Evolutionary conservation across 2,888 invertebrate species (phyloP).

Genomic region (Reticulitermes lucifugus): DNA sequence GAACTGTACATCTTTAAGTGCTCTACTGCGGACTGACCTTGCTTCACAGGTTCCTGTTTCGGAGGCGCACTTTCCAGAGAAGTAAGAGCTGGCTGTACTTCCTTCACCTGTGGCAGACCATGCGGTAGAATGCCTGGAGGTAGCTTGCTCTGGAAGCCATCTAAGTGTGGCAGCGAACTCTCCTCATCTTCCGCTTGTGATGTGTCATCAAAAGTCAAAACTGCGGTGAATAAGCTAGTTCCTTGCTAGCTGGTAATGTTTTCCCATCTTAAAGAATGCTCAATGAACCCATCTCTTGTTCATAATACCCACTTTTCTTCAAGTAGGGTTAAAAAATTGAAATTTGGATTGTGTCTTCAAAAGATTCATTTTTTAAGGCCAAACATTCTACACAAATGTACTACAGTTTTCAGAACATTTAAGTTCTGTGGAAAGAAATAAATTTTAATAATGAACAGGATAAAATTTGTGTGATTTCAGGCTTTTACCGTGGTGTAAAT

Average conservation of each 20-base stretch:
- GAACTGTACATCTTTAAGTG: too few species aligned
- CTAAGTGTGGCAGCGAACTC: constrained; percentile 79
- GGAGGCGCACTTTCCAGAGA: constrained; percentile 72
- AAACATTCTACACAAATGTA: too few species aligned
- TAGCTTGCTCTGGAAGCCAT: constrained; percentile 84
- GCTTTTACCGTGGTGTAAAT: too few species aligned
- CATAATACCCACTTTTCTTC: too few species aligned
- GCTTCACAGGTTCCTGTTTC: constrained; percentile 69
- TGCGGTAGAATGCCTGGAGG: constrained; percentile 93
- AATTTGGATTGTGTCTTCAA: too few species aligned
- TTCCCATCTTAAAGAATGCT: neutral
- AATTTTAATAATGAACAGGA: too few species aligned
- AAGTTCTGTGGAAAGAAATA: too few species aligned
- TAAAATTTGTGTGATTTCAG: too few species aligned
- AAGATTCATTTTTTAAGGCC: too few species aligned
- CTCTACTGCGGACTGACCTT: constrained; percentile 62
- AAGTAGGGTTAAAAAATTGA: too few species aligned
- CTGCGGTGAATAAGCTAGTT: constrained; percentile 68
- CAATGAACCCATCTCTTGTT: neutral
- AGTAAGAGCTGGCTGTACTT: constrained; percentile 92
- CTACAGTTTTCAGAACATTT: too few species aligned
- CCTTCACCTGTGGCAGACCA: constrained; percentile 95
- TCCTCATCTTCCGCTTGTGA: constrained; percentile 95
- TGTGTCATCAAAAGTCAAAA: constrained; percentile 98
- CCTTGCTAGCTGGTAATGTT: neutral